phyloP scores from a whole-genome alignment of 2,113 vertebrate genomes.

The Lasiurus borealis region DNA sequence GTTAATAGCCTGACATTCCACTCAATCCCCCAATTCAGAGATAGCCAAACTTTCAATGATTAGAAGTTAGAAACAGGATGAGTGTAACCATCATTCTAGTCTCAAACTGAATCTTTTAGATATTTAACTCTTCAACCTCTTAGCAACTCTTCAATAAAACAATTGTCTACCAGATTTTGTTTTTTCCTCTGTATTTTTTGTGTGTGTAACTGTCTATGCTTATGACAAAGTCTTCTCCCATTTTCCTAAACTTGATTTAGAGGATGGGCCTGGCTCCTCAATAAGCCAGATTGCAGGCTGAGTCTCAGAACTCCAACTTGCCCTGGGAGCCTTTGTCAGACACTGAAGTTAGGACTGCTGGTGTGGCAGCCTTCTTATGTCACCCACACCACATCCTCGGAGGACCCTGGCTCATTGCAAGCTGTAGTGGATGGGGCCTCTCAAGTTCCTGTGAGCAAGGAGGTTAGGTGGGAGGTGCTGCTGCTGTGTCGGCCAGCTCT shows the following conservation, averaged over 20 bases:
- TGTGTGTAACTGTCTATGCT: neutral
- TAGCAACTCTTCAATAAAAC: neutral
- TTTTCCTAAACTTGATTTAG: slow-evolving; percentile 1
- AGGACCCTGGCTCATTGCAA: neutral
- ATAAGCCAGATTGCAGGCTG: neutral
- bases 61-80: neutral
- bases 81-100: neutral
- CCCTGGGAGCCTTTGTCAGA: neutral
- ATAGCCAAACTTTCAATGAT: neutral
- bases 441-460: neutral
- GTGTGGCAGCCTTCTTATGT: neutral
- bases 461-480: neutral
- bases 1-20: neutral
- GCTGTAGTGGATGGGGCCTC: neutral
- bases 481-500: neutral
- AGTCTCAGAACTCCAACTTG: neutral
- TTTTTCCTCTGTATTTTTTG: slow-evolving; percentile 41
- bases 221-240: slow-evolving; percentile 28
- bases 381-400: neutral
- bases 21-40: neutral
- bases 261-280: neutral
- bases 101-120: neutral
- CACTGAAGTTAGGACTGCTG: neutral
- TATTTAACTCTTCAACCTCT: neutral
- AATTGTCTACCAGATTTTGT: neutral